phyloP scores from a whole-genome alignment of 1,140 invertebrate species.

The Oedothorax gibbosus region DNA sequence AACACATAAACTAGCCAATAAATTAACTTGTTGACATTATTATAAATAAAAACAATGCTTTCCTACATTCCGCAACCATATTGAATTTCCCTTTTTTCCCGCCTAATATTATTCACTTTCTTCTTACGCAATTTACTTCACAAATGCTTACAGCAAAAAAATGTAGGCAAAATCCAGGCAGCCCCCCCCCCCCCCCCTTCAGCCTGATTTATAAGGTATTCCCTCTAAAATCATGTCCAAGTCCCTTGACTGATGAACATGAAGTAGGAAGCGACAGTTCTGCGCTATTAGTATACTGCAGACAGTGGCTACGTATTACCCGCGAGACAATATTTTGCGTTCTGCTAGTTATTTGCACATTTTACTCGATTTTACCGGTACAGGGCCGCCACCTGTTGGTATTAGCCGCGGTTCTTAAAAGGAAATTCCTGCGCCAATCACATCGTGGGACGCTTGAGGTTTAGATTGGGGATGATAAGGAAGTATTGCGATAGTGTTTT shows the following conservation, averaged over 20 bases:
- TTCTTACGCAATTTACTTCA: too few relatives aligned
- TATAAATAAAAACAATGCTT: too few relatives aligned
- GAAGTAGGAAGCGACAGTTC: constrained; percentile 41
- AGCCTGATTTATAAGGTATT: constrained; percentile 14
- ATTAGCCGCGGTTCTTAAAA: constrained; percentile 38
- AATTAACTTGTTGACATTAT: too few relatives aligned
- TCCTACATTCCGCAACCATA: too few relatives aligned
- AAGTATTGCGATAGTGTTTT: background rate
- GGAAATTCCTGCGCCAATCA: constrained; percentile 39
- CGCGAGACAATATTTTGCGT: constrained; percentile 20
- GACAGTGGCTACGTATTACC: constrained; percentile 31
- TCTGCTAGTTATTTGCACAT: constrained; percentile 50
- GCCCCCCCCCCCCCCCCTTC: too few relatives aligned
- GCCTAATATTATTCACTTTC: too few relatives aligned
- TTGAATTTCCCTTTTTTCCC: too few relatives aligned
- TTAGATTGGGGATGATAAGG: too few relatives aligned
- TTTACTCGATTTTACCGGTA: constrained; percentile 15
- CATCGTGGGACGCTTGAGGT: constrained; percentile 28
- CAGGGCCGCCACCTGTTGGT: constrained; percentile 44
- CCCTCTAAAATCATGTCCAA: constrained; percentile 18
- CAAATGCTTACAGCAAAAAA: too few relatives aligned
- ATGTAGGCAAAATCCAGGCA: too few relatives aligned
- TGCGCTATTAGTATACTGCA: constrained; percentile 54
- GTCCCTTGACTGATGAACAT: constrained; percentile 55
- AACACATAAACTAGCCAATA: too few relatives aligned